Evolutionary conservation across 1,140 invertebrate species (phyloP), one percentile per base, ranked within the genome.

Genomic region (Drosophila equinoxialis): DNA sequence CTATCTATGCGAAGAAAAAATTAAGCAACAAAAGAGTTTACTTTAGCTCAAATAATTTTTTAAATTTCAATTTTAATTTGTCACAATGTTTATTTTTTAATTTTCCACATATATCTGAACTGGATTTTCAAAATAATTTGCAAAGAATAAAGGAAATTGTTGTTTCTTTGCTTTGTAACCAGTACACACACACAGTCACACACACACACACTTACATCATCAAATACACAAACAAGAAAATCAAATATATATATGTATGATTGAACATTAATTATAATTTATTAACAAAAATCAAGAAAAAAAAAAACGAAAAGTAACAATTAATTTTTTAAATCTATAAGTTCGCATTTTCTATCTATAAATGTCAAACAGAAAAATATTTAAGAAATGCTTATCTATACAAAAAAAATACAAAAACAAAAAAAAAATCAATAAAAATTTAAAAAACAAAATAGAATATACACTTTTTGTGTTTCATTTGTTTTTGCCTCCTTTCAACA

Each of bases 311-410:
- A 65, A 55, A 68, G 61, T 59, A 83, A 79, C 61, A 54, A 64
- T 64, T 64, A 70, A 62, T 57, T 60, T 65, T 65, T 77, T 79
- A 62, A 59, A 69, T 42, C 48, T 73, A 73, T 79, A 77, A 69
- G 77, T 86, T 87, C 54, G 78, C 82, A 82, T 86, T 85, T 85
- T 87, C 63, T 87, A 83, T 80, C 65, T 77, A 79, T 73, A 79
- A 83, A 82, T 82, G 79, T 79, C 69, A 83, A 87, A 71, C 79
- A 79, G 55, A 72, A 65, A 68, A 61, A 87, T 76, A 79, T 55
- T 79, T 79, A 82, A 69, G 62, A 72, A 85, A 85, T 81, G 81
- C 81, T 84, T 84, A 68, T 74, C 69, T 41, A 73, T 68, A 30
- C 30, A 30, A 30, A 37, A 72, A 55, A 71, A 62, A 35, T 41